These are phyloP conservation scores for Steinernema scapterisci DNA, from an alignment of 2,888 invertebrate species.

Conservation along the genomic window DNA sequence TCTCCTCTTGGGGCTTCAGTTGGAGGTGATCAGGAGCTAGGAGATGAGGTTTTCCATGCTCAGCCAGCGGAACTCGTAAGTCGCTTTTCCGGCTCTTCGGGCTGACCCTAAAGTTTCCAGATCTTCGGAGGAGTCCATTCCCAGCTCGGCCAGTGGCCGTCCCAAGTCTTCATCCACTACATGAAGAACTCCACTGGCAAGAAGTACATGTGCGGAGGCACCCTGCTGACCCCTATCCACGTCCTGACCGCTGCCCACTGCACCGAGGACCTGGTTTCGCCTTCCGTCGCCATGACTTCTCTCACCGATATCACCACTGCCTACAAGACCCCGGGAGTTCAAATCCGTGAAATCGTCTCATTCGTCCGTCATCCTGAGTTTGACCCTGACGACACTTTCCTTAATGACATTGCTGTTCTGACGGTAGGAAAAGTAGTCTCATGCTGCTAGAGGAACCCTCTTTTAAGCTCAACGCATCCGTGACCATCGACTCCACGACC, in stretches of 20 bases:
- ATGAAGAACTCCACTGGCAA: background rate
- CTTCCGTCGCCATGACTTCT: background rate
- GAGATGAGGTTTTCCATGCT: too few species aligned
- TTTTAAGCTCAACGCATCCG: background rate
- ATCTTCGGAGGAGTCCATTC: background rate
- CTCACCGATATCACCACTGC: background rate
- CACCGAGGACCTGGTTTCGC: conserved; percentile 1
- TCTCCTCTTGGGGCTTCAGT: too few species aligned
- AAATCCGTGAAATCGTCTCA: background rate
- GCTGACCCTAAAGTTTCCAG: background rate
- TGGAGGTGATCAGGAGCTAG: too few species aligned
- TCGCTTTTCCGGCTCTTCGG: too few species aligned
- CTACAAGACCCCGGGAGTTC: background rate
- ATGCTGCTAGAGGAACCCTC: too few species aligned
- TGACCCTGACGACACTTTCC: background rate
- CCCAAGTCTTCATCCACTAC: background rate
- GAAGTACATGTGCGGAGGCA: background rate
- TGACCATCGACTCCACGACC: background rate
- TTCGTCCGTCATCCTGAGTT: background rate
- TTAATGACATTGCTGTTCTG: background rate
- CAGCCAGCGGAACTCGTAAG: too few species aligned
- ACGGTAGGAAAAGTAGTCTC: too few species aligned
- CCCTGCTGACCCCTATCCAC: background rate
- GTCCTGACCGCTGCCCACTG: conserved; percentile 13
- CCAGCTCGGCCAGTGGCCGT: conserved; percentile 4